Percentiles rank a stretch among this genome's conserved stretches.
phyloP scores from a whole-genome alignment of 1,140 invertebrate species.

The Zaprionus vittiger region DNA sequence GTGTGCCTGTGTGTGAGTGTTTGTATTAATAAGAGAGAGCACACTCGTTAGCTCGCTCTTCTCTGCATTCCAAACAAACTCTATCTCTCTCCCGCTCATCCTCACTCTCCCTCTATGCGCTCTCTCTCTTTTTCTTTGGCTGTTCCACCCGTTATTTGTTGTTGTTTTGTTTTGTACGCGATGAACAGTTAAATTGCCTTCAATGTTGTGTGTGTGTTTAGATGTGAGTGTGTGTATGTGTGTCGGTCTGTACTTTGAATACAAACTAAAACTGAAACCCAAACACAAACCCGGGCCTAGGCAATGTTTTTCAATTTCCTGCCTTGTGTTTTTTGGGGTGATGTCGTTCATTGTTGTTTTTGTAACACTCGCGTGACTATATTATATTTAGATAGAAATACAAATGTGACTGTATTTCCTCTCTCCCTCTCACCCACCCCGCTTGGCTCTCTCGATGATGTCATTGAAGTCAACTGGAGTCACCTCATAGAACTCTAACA shows the following conservation, averaged over 20 bases:
- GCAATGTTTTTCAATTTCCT: conserved; percentile 58
- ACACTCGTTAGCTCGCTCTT: conserved; percentile 22
- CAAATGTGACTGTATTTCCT: conserved; percentile 31
- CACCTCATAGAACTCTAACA: conserved; percentile 6
- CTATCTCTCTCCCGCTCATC: conserved; percentile 8
- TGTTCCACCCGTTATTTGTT: conserved; percentile 33
- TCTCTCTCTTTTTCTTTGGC: not conserved
- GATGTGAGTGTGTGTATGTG: conserved; percentile 31
- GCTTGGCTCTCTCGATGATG: conserved; percentile 52
- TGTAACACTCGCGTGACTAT: conserved; percentile 39
- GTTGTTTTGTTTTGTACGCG: conserved; percentile 66
- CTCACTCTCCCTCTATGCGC: conserved; percentile 24
- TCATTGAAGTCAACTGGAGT: conserved; percentile 50
- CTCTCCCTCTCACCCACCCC: conserved; percentile 37
- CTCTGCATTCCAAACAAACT: conserved; percentile 57
- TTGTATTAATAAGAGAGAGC: conserved; percentile 37
- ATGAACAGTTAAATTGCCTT: conserved; percentile 79
- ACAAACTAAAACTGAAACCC: conserved; percentile 6
- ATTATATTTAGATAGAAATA: conserved; percentile 44
- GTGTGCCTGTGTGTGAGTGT: conserved; percentile 21
- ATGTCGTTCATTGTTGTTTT: conserved; percentile 1
- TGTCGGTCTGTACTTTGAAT: conserved; percentile 33
- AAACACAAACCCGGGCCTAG: conserved; percentile 33
- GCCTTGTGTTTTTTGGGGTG: conserved; percentile 20
- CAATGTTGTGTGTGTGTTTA: conserved; percentile 26